Conservation (phyloP, 2,113 vertebrate species). For the Hemiscyllium ocellatum region DNA sequence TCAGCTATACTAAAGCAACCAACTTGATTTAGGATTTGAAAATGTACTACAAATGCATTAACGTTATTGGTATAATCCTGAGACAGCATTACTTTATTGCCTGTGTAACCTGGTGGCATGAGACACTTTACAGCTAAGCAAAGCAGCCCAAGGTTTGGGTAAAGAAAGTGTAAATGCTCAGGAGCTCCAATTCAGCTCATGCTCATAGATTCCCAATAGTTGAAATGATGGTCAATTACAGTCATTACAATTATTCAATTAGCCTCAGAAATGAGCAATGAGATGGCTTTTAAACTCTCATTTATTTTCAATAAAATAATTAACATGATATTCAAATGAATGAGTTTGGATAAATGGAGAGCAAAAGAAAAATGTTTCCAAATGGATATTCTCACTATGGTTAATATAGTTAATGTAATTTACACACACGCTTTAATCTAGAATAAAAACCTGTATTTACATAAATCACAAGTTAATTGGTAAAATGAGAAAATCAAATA, state of each 20-base stretch:
- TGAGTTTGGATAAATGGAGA: neutral
- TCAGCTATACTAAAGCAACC: neutral
- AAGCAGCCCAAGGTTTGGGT: neutral
- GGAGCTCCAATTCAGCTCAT: neutral
- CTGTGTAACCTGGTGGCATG: neutral
- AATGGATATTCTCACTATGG: neutral
- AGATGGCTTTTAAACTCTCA: neutral
- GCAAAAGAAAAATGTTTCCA: neutral
- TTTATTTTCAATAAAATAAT: neutral
- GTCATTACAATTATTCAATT: neutral
- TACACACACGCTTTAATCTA: neutral
- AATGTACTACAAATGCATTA: neutral
- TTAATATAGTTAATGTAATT: conserved; percentile 15
- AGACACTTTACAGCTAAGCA: neutral
- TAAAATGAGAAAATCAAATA: neutral
- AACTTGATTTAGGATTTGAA: neutral
- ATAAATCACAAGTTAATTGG: conserved; percentile 17
- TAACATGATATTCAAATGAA: neutral
- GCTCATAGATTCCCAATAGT: neutral
- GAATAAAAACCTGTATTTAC: conserved; percentile 39
- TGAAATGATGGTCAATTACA: neutral
- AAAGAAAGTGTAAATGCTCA: neutral
- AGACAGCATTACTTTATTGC: neutral
- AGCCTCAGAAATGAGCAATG: neutral
- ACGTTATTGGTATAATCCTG: neutral